Evolutionary conservation across 2,797 vertebrate genomes (phyloP).

Genomic region (Ctenochaetus hawaiiensis): DNA sequence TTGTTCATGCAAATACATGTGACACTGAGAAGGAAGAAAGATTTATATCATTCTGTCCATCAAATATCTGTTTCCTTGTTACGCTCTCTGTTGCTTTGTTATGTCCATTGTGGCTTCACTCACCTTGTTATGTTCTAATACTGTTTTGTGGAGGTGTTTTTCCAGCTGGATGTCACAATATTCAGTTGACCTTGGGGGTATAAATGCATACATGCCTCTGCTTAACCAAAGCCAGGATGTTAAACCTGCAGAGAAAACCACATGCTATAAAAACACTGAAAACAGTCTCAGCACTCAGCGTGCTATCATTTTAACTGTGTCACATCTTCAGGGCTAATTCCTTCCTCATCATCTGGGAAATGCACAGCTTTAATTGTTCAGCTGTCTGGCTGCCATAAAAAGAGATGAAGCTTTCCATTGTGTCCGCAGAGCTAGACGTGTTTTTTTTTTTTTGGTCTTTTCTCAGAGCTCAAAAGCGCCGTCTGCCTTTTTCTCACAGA

Average conservation of each 20-base stretch:
- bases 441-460: background rate
- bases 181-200: background rate
- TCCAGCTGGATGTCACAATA: conserved; percentile 16
- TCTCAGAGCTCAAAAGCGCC: conserved; percentile 9
- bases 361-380: conserved; percentile 54
- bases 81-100: background rate
- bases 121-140: background rate
- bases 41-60: conserved; percentile 34
- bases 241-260: conserved; percentile 26
- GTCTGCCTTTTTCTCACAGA: conserved; percentile 33
- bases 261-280: conserved; percentile 26
- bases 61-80: conserved; percentile 42
- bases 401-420: conserved; percentile 43
- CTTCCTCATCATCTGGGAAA: conserved; percentile 47
- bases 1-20: conserved; percentile 37
- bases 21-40: conserved; percentile 30
- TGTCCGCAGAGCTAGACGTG: conserved; percentile 30
- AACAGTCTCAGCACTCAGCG: conserved; percentile 6
- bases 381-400: conserved; percentile 40
- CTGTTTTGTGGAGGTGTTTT: conserved; percentile 15
- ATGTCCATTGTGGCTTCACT: conserved; percentile 4
- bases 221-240: conserved; percentile 43
- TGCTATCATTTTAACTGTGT: conserved; percentile 6
- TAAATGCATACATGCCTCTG: conserved; percentile 4
- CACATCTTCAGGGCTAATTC: conserved; percentile 39